These are phyloP conservation scores for Chiloscyllium punctatum DNA, from an alignment of 2,797 vertebrate genomes.

Conservation along the genomic window DNA sequence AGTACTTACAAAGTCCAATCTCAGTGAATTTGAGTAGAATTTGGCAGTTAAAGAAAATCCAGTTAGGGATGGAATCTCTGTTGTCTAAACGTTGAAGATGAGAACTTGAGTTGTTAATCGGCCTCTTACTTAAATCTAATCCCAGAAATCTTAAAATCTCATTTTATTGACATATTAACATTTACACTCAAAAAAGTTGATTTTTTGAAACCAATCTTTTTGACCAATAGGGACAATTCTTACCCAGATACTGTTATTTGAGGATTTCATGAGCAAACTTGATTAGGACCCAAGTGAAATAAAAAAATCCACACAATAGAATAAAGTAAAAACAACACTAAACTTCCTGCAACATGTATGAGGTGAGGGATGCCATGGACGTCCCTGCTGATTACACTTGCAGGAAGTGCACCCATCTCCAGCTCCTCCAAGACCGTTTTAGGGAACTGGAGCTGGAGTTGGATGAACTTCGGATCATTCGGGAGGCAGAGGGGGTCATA, in stretches of 20 bases:
- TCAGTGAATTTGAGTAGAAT: neutral
- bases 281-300: too few species aligned
- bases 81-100: neutral
- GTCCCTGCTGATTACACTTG: too few species aligned
- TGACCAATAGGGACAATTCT: neutral
- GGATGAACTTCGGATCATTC: too few species aligned
- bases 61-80: neutral
- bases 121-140: neutral
- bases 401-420: too few species aligned
- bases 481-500: too few species aligned
- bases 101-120: neutral
- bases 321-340: too few species aligned
- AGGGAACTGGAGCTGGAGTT: too few species aligned
- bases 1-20: neutral
- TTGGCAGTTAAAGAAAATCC: neutral
- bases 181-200: neutral
- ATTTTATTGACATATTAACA: neutral
- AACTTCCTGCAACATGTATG: too few species aligned
- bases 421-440: too few species aligned
- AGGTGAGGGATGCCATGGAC: too few species aligned
- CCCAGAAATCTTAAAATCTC: neutral
- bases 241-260: neutral
- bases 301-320: too few species aligned
- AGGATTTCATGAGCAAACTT: too few species aligned
- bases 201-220: neutral